A percentile compares a stretch with the other conserved stretches of the same genome.
These are phyloP conservation scores for Pachyramphus minor DNA, from an alignment of 2,113 vertebrate species.

Conservation along the genomic window DNA sequence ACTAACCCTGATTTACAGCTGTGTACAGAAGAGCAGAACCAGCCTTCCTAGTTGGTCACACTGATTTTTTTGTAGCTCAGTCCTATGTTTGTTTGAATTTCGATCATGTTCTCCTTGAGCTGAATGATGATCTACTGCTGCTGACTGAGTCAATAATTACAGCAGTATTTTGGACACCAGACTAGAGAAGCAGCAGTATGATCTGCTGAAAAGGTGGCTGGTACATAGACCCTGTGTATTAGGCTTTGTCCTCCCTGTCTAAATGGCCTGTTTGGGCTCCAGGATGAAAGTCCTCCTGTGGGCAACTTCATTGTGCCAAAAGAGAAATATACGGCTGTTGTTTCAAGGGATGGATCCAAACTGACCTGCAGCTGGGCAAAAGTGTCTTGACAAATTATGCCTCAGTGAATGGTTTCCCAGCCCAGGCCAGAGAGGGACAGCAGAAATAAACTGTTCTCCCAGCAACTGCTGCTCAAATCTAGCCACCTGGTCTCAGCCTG, in stretches of 20 bases:
- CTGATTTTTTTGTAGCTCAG: background rate
- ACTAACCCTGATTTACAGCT: background rate
- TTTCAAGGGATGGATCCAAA: background rate
- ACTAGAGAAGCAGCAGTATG: background rate
- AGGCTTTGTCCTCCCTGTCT: background rate
- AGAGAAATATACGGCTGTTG: background rate
- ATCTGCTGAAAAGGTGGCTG: background rate
- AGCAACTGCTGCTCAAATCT: background rate
- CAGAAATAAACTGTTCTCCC: background rate
- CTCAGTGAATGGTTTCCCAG: background rate
- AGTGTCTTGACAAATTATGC: background rate
- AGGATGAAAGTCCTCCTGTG: background rate
- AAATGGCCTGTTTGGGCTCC: background rate
- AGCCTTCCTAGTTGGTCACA: background rate
- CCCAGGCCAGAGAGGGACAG: background rate
- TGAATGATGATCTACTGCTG: background rate
- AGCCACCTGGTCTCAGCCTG: background rate
- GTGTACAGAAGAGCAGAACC: background rate
- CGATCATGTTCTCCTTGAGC: background rate
- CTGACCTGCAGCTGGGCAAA: background rate
- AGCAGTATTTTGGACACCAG: background rate
- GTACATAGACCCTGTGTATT: rapidly evolving
- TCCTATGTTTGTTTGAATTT: background rate
- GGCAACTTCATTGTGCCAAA: background rate
- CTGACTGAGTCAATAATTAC: background rate